Base-by-base conservation (phyloP, 2,888 invertebrate species). In the Druceiella hillmani region DNA sequence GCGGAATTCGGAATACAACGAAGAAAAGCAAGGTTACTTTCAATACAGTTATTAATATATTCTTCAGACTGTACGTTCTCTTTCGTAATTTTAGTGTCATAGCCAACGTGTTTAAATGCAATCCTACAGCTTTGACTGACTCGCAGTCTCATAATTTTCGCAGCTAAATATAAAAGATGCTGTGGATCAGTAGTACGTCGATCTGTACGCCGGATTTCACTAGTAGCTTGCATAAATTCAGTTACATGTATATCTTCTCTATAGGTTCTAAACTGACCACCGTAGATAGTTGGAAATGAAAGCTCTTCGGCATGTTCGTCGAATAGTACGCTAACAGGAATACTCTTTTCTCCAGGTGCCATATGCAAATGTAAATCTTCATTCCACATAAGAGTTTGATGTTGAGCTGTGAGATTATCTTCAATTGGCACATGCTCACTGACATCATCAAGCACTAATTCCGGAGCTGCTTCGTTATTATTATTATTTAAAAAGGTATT, bases 291-390 rank as follows among this genome's bases (percentile, higher is more conserved):
- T 12, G 54, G 54, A 43, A 56, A 55, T 5, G 53, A 51, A 5
- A 55, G 33, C 38, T 56, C 54, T 47, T 55, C 55, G 6, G 51
- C 52, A 39, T 52, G 48, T 16, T 46, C 47, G 28, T 54, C 54
- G 36, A 51, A 55, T 24, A 55, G 31, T 28, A 56, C 41, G 37
- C 44, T 50, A 9, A 13, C 17, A 3, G 52, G 47, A 13, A 40
- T 24, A 10, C 26, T 34, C 13, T 33, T 13, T 28, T 50, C 36
- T 6, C 30, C 30, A 11, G 13, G 4, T 12, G 30, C 30, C n/a
- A 29, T 29, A 12, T 13, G 6, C 30, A 29, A 12, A 4, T 14
- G 6, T 29, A 14, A 9, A 29, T 29, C 13, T 12, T 29, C 30
- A 12, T 29, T 12, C 30, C 30, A 29, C 30, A 29, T 11, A 4